Percentiles rank a stretch among this genome's conserved stretches.
Evolutionary conservation across 2,113 vertebrate genomes (phyloP).

Genomic region (Campylorhamphus procurvoides): DNA sequence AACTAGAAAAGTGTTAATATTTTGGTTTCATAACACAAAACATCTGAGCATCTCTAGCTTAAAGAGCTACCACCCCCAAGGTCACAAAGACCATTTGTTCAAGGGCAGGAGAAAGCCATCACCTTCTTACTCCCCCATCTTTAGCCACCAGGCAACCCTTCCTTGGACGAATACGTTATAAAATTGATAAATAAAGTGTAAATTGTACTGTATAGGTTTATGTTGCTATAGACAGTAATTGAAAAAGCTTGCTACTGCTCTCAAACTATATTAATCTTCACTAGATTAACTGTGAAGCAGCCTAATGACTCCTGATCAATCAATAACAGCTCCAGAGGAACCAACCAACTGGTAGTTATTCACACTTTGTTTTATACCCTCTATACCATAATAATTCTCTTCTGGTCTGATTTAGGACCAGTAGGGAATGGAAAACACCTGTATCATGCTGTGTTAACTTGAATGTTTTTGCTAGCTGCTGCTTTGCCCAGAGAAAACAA

Average conservation of each 20-base stretch:
- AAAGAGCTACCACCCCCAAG: not conserved
- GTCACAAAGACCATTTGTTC: not conserved
- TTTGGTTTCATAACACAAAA: not conserved
- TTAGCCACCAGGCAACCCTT: not conserved
- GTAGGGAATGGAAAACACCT: not conserved
- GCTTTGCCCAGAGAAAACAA: not conserved
- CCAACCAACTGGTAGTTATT: not conserved
- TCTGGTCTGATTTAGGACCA: not conserved
- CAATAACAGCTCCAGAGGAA: not conserved
- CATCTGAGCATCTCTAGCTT: not conserved
- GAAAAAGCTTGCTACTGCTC: not conserved
- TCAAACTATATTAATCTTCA: not conserved
- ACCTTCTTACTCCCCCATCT: not conserved
- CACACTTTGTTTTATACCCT: not conserved
- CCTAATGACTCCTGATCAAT: not conserved
- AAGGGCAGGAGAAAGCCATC: not conserved
- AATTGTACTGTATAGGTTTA: not conserved
- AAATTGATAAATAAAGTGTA: not conserved
- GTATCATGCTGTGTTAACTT: not conserved
- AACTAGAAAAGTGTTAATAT: not conserved
- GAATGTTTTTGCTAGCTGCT: not conserved
- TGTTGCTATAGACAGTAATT: not conserved
- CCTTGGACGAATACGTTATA: not conserved
- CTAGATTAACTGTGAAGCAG: not conserved
- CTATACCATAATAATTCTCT: not conserved